Conservation (phyloP, 2,797 vertebrate species). For the Salarias fasciatus region DNA sequence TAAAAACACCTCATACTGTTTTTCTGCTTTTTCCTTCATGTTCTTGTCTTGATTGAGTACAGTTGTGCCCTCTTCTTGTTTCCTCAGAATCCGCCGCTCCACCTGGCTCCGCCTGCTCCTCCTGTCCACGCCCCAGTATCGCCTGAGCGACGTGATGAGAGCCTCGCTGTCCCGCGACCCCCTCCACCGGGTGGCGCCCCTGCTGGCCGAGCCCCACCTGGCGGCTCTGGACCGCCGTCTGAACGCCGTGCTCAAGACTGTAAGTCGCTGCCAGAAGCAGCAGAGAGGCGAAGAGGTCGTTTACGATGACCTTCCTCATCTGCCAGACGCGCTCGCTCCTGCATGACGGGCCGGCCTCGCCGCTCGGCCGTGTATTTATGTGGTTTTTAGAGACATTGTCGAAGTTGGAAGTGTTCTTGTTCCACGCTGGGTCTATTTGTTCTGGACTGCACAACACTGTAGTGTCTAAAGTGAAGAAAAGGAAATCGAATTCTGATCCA, state of each 20-base stretch:
- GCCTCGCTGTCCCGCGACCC: conserved; percentile 89
- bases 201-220: conserved; percentile 88
- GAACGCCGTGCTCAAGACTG: conserved; percentile 82
- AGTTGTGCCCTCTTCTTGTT: background rate
- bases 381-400: no score
- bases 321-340: conserved; percentile 22
- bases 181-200: conserved; percentile 79
- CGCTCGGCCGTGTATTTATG: background rate
- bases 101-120: conserved; percentile 89
- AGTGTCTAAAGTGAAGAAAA: no score
- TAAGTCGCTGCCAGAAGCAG: conserved; percentile 80
- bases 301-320: conserved; percentile 63
- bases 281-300: conserved; percentile 56
- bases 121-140: conserved; percentile 87
- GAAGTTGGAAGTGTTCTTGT: no score
- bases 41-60: no score
- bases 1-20: no score
- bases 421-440: no score
- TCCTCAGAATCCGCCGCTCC: conserved; percentile 87
- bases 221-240: conserved; percentile 89
- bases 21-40: no score
- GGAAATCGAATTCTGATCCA: no score
- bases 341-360: conserved; percentile 8
- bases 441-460: no score
- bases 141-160: conserved; percentile 90